A percentile compares a stretch with the other conserved stretches of the same genome.
Conservation (phyloP, 1,140 invertebrate genomes). For the Drosophila mayri region DNA sequence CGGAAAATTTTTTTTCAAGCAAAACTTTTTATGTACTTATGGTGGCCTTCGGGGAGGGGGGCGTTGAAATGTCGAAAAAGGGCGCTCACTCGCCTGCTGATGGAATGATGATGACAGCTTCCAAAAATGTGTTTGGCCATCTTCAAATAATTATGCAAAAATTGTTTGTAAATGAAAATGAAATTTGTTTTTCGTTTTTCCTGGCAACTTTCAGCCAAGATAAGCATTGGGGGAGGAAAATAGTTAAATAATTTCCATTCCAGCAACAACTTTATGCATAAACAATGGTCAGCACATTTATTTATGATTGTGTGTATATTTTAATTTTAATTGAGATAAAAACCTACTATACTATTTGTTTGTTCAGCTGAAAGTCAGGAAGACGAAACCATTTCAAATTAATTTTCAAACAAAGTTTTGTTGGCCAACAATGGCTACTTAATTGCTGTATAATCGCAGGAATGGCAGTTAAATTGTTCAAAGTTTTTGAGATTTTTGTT, state of each 20-base stretch:
- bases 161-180: constrained; percentile 68
- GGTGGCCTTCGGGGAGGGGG: background rate
- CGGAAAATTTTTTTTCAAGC: constrained; percentile 31
- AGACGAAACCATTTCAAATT: constrained; percentile 22
- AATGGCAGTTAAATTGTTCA: constrained; percentile 14
- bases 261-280: constrained; percentile 14
- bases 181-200: constrained; percentile 42
- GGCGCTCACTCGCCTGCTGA: background rate
- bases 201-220: constrained; percentile 25
- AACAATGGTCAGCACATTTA: constrained; percentile 19
- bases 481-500: constrained; percentile 8
- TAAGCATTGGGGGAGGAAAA: constrained; percentile 25
- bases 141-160: constrained; percentile 77
- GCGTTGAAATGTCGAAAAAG: constrained; percentile 6
- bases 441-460: constrained; percentile 30
- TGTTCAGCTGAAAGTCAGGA: constrained; percentile 1
- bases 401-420: constrained; percentile 25
- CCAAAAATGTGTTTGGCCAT: constrained; percentile 35
- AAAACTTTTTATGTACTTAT: constrained; percentile 37
- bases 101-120: constrained; percentile 50
- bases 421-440: constrained; percentile 10
- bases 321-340: constrained; percentile 22
- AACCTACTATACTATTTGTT: background rate
- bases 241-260: constrained; percentile 32
- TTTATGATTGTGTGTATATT: constrained; percentile 4